phyloP scores from a whole-genome alignment of 2,797 vertebrate species.

The Limnodromus scolopaceus region DNA sequence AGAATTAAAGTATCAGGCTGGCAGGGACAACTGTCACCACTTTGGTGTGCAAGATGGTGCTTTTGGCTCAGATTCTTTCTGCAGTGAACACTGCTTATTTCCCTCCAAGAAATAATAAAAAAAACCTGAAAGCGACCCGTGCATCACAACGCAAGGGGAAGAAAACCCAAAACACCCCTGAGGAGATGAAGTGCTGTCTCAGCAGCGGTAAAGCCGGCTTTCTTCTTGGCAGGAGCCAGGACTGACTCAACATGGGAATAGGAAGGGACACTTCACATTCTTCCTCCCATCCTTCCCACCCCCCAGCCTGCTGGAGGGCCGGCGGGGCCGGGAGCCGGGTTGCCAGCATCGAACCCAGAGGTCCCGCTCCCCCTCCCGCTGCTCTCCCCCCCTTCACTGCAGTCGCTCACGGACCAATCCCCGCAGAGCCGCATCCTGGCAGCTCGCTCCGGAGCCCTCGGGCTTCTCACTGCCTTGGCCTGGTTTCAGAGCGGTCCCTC shows the following conservation, averaged over 20 bases:
- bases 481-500: conserved; percentile 11
- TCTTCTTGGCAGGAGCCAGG: background rate
- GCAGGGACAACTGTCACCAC: background rate
- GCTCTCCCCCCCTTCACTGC: conserved; percentile 78
- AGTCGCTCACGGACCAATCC: conserved; percentile 81
- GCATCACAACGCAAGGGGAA: background rate
- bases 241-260: background rate
- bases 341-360: background rate
- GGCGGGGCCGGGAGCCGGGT: background rate
- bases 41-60: background rate
- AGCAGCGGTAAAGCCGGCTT: background rate
- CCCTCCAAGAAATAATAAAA: background rate
- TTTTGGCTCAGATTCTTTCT: background rate
- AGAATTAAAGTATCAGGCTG: background rate
- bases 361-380: background rate
- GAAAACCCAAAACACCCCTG: background rate
- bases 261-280: background rate
- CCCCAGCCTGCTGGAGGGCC: background rate
- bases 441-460: conserved; percentile 14
- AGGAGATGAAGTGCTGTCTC: background rate
- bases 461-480: conserved; percentile 49
- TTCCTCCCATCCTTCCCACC: background rate
- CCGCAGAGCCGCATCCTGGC: conserved; percentile 65
- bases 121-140: background rate
- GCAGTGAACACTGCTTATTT: background rate